phyloP scores from a whole-genome alignment of 2,797 vertebrate genomes.

The Taeniopygia guttata region DNA sequence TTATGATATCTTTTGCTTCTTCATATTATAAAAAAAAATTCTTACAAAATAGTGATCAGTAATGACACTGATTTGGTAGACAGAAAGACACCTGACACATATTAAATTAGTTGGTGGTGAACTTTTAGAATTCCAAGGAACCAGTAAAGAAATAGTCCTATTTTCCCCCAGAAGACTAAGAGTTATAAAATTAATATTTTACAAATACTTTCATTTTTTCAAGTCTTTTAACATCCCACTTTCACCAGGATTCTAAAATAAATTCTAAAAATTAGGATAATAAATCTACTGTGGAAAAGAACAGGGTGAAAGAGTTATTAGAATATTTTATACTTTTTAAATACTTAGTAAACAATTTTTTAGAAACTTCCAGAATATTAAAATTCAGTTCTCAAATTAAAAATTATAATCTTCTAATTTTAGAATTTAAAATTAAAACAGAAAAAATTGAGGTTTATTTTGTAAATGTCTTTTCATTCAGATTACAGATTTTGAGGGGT shows the following conservation, averaged over 20 bases:
- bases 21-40: background rate
- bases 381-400: background rate
- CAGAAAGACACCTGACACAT: background rate
- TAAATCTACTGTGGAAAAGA: background rate
- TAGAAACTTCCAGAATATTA: background rate
- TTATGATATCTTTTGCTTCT: background rate
- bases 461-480: background rate
- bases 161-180: background rate
- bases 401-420: background rate
- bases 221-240: background rate
- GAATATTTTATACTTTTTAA: background rate
- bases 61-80: background rate
- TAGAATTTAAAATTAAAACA: background rate
- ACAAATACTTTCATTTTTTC: background rate
- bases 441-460: accelerated
- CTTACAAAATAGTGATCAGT: background rate
- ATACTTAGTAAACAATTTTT: background rate
- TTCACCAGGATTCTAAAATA: background rate
- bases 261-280: background rate
- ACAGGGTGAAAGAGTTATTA: background rate
- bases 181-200: background rate
- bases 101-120: background rate
- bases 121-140: background rate
- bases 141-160: background rate
- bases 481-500: background rate